phyloP scores from a whole-genome alignment of 1,140 invertebrate species.

The Phthorimaea operculella region DNA sequence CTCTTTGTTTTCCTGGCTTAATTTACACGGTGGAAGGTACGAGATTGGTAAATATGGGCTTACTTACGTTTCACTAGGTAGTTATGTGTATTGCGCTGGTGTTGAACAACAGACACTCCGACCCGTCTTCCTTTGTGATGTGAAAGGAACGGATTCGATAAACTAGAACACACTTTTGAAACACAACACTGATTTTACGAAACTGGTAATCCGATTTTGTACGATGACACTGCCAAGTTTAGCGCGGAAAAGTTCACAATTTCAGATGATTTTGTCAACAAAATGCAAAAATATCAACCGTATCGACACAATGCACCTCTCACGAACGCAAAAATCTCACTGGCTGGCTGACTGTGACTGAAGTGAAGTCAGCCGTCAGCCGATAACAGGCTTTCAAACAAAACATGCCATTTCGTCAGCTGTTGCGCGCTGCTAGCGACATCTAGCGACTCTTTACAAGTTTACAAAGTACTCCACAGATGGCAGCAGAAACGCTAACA shows the following conservation, averaged over 20 bases:
- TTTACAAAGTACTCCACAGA: not conserved
- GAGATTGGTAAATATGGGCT: conserved; percentile 5
- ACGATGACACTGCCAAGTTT: not conserved
- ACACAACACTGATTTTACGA: conserved; percentile 11
- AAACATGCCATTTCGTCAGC: conserved; percentile 23
- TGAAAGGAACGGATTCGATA: conserved; percentile 29
- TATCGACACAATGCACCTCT: conserved; percentile 42
- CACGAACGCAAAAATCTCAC: conserved; percentile 29
- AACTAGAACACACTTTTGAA: conserved; percentile 21
- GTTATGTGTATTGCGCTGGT: conserved; percentile 17
- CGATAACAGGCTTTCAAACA: conserved; percentile 15
- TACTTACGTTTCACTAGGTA: conserved; percentile 26
- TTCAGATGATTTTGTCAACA: conserved; percentile 34
- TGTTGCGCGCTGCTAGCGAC: not conserved
- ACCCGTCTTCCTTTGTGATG: conserved; percentile 40
- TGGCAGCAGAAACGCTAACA: not conserved
- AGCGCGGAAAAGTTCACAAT: conserved; percentile 14
- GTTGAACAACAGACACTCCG: conserved; percentile 26
- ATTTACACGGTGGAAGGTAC: not conserved
- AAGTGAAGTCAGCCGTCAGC: conserved; percentile 37
- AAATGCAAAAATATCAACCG: conserved; percentile 26
- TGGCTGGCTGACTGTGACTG: conserved; percentile 19
- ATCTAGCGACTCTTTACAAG: not conserved
- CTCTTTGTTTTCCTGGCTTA: not conserved
- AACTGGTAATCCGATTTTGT: not conserved